Evolutionary conservation across 2,113 vertebrate species (phyloP).

Genomic region (Okapia johnstoni): DNA sequence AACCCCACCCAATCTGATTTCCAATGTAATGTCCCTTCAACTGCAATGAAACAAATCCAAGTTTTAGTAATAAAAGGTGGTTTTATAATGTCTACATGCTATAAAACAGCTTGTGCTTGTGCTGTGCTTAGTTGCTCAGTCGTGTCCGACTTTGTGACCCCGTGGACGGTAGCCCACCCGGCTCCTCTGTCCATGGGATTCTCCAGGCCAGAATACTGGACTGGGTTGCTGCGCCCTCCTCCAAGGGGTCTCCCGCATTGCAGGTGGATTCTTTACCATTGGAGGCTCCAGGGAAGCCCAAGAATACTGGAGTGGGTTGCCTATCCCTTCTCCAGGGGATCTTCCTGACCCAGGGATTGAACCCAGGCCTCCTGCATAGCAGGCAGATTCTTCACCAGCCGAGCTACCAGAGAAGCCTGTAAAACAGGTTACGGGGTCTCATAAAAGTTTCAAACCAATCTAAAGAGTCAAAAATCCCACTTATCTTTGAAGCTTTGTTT

Average conservation of each 20-base stretch:
- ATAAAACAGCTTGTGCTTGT: neutral
- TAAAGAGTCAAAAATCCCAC: neutral
- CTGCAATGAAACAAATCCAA: neutral
- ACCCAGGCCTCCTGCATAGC: neutral
- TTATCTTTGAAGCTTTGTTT: slow-evolving; percentile 10
- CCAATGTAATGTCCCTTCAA: neutral
- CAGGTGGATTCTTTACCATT: neutral
- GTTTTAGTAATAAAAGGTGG: neutral
- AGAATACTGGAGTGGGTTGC: neutral
- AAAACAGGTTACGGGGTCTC: neutral
- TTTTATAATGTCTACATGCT: neutral
- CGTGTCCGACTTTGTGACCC: neutral
- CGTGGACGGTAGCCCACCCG: neutral
- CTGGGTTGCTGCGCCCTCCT: neutral
- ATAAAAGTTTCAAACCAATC: neutral
- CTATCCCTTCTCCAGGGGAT: neutral
- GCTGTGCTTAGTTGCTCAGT: neutral
- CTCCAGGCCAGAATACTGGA: neutral
- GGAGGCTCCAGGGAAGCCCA: neutral
- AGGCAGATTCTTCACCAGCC: neutral
- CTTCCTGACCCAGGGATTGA: neutral
- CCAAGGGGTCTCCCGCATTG: neutral
- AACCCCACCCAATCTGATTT: neutral
- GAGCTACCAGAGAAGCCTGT: neutral
- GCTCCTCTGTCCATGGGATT: neutral